phyloP scores from a whole-genome alignment of 2,888 invertebrate genomes.

The Scotopteryx bipunctaria region DNA sequence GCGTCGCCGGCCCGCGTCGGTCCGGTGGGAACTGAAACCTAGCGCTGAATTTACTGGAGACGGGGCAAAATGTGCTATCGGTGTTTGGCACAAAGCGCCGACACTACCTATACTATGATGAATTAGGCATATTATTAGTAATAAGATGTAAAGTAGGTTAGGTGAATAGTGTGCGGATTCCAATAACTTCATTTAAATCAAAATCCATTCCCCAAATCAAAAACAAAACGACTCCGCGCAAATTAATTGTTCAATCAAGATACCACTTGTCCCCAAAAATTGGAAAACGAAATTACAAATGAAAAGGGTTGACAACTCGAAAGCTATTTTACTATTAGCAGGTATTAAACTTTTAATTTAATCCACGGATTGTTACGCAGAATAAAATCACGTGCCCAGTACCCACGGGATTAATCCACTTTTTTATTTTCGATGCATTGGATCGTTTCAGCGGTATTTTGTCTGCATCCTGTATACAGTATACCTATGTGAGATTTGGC shows the following conservation, averaged over 20 bases:
- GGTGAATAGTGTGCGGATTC: too few species aligned
- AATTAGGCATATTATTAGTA: too few species aligned
- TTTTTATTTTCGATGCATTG: constrained; percentile 24
- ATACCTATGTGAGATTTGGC: constrained; percentile 41
- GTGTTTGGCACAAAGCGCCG: not conserved
- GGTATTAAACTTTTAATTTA: constrained; percentile 35
- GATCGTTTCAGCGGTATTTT: constrained; percentile 42
- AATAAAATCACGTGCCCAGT: not conserved
- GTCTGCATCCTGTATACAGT: constrained; percentile 30
- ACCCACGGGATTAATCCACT: not conserved
- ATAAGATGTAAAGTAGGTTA: too few species aligned
- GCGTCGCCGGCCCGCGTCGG: too few species aligned
- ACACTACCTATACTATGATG: not conserved
- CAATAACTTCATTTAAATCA: too few species aligned
- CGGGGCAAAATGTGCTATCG: not conserved
- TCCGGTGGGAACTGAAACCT: constrained; percentile 11
- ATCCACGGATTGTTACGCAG: constrained; percentile 19
- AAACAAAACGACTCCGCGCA: not conserved
- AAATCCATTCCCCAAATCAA: not conserved
- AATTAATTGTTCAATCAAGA: constrained; percentile 32
- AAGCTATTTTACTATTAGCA: constrained; percentile 30
- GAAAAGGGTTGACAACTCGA: constrained; percentile 38
- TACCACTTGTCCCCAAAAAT: constrained; percentile 27
- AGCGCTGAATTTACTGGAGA: not conserved
- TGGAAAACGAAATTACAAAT: constrained; percentile 32